phyloP scores from a whole-genome alignment of 2,888 invertebrate species.

The Epinotia bilunana region DNA sequence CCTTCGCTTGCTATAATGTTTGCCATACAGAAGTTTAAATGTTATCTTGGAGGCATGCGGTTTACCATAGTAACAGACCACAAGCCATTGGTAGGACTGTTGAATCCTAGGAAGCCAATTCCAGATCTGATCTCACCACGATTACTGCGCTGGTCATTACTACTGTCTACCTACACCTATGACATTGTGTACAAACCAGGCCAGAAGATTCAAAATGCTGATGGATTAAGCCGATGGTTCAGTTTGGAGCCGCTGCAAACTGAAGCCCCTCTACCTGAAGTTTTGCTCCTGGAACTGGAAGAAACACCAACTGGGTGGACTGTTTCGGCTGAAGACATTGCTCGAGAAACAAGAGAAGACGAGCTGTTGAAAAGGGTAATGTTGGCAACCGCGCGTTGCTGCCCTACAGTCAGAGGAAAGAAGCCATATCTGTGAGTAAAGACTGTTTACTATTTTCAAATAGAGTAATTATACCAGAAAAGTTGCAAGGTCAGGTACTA shows the following conservation, averaged over 20 bases:
- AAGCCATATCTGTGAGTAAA: slow-evolving; percentile 1
- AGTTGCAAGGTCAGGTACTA: not conserved
- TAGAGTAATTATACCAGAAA: slow-evolving; percentile 42
- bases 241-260: not conserved
- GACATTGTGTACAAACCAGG: slow-evolving; percentile 28
- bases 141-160: slow-evolving; percentile 38
- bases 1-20: slow-evolving; percentile 43
- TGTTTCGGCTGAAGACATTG: slow-evolving; percentile 10
- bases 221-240: slow-evolving; percentile 39
- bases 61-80: slow-evolving; percentile 44
- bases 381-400: slow-evolving; percentile 36
- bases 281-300: slow-evolving; percentile 25
- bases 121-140: slow-evolving; percentile 43
- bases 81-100: slow-evolving; percentile 39
- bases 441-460: slow-evolving; percentile 48
- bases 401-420: slow-evolving; percentile 43
- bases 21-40: slow-evolving; percentile 45
- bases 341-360: slow-evolving; percentile 13
- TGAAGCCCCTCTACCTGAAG: not conserved
- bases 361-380: slow-evolving; percentile 11
- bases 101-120: slow-evolving; percentile 43
- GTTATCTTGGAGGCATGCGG: slow-evolving; percentile 42
- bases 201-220: slow-evolving; percentile 37
- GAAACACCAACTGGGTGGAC: slow-evolving; percentile 3
- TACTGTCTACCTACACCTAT: slow-evolving; percentile 19